Conservation (phyloP, 2,797 vertebrate genomes). For the Acropternis orthonyx region DNA sequence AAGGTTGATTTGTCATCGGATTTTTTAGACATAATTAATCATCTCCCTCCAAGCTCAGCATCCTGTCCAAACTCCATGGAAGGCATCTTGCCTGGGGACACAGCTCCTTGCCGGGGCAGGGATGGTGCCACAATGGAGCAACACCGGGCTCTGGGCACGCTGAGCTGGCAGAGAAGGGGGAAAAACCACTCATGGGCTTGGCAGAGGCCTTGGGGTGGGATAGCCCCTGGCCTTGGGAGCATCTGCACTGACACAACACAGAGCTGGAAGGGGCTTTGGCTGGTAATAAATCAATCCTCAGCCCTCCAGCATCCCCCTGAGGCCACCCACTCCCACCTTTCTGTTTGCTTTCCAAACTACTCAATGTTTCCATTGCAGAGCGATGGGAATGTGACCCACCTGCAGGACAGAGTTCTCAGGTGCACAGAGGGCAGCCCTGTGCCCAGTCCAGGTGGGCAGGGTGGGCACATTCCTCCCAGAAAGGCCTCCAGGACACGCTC, state of each 20-base stretch:
- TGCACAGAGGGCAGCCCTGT: not conserved
- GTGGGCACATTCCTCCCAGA: fast-evolving
- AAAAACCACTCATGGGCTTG: not conserved
- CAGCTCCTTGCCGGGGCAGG: not conserved
- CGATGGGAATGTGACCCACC: too few species aligned
- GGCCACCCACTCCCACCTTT: not conserved
- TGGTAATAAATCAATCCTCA: not conserved
- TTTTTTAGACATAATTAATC: not conserved
- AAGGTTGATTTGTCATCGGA: not conserved
- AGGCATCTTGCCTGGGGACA: not conserved
- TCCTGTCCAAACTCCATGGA: not conserved
- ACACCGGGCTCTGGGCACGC: not conserved
- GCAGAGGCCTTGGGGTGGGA: not conserved
- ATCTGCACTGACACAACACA: not conserved
- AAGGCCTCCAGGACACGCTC: not conserved
- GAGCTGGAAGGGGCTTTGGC: not conserved
- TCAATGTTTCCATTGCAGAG: fast-evolving
- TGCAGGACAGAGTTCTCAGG: not conserved
- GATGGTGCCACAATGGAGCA: not conserved
- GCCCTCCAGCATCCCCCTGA: not conserved
- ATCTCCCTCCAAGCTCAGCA: not conserved
- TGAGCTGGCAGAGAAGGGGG: not conserved
- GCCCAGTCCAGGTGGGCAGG: not conserved
- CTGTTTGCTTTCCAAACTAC: not conserved
- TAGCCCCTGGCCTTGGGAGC: not conserved